phyloP scores from a whole-genome alignment of 2,113 vertebrate species.

The Hemiscyllium ocellatum region DNA sequence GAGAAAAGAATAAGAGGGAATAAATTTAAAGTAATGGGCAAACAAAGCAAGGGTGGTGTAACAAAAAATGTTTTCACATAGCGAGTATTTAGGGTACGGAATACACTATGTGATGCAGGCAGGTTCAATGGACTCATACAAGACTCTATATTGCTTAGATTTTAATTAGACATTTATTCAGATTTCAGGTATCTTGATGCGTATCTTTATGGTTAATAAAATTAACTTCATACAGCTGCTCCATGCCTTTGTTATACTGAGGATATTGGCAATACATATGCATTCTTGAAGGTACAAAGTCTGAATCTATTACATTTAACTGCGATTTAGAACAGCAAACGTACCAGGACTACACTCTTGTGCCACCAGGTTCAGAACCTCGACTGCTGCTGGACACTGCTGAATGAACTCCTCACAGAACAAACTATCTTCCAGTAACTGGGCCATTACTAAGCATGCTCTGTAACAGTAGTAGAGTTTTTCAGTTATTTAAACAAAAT shows the following conservation, averaged over 20 bases:
- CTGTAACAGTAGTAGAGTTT: constrained; percentile 54
- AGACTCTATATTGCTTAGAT: not conserved
- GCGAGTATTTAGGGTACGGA: no score
- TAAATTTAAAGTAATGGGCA: no score
- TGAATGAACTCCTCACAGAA: constrained; percentile 99
- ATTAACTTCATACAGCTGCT: not conserved
- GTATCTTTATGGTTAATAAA: not conserved
- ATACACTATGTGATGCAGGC: no score
- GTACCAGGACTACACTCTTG: constrained; percentile 95
- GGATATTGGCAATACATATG: not conserved
- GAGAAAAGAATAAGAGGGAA: no score
- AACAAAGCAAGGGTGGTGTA: no score
- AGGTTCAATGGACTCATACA: no score
- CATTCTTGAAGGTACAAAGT: not conserved
- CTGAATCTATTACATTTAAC: not conserved
- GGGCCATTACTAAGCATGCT: constrained; percentile 96
- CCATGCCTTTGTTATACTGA: not conserved
- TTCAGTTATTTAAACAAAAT: not conserved
- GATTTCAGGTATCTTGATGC: not conserved
- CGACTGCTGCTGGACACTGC: constrained; percentile 93
- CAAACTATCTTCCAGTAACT: constrained; percentile 92
- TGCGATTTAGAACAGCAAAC: constrained; percentile 41
- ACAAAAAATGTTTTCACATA: no score
- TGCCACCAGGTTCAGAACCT: constrained; percentile 91
- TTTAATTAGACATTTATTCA: not conserved